Conservation (phyloP, 1,140 invertebrate genomes). For the Hestina assimilis region DNA sequence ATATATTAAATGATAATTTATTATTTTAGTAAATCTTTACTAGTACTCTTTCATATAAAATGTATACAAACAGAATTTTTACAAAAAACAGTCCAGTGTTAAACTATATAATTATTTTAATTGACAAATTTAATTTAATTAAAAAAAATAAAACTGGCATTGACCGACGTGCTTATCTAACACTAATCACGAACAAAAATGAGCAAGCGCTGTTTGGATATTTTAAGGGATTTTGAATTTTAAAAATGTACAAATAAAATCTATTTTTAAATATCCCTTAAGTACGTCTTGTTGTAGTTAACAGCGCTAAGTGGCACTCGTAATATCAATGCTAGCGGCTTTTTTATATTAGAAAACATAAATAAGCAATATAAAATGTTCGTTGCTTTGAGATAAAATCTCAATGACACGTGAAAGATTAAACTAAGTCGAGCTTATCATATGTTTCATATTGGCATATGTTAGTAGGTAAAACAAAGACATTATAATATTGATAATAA, state of each 20-base stretch:
- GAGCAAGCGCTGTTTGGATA: slow-evolving; percentile 19
- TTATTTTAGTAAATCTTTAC: too few species aligned
- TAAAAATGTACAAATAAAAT: slow-evolving; percentile 20
- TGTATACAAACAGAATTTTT: not conserved
- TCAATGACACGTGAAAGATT: too few species aligned
- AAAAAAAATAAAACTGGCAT: slow-evolving; percentile 31
- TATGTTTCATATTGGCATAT: slow-evolving; percentile 1
- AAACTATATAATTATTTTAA: slow-evolving; percentile 40
- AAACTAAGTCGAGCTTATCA: slow-evolving; percentile 3
- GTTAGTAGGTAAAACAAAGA: too few species aligned
- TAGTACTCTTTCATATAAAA: not conserved
- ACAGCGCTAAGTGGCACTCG: slow-evolving; percentile 19
- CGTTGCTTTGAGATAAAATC: slow-evolving; percentile 8
- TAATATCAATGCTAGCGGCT: slow-evolving; percentile 20
- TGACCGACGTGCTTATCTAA: slow-evolving; percentile 41
- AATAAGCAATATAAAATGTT: slow-evolving; percentile 22
- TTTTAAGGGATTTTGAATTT: slow-evolving; percentile 13
- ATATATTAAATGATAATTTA: too few species aligned
- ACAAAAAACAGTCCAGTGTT: slow-evolving; percentile 3
- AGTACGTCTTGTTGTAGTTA: slow-evolving; percentile 25
- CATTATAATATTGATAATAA: too few species aligned
- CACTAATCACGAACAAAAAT: slow-evolving; percentile 35
- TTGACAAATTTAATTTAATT: slow-evolving; percentile 42
- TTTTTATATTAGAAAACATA: slow-evolving; percentile 28
- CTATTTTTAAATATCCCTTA: slow-evolving; percentile 19